Percentiles rank a stretch among this genome's conserved stretches.
Evolutionary conservation across 2,113 vertebrate species (phyloP).

Genomic region (Cephalopholis sonnerati): DNA sequence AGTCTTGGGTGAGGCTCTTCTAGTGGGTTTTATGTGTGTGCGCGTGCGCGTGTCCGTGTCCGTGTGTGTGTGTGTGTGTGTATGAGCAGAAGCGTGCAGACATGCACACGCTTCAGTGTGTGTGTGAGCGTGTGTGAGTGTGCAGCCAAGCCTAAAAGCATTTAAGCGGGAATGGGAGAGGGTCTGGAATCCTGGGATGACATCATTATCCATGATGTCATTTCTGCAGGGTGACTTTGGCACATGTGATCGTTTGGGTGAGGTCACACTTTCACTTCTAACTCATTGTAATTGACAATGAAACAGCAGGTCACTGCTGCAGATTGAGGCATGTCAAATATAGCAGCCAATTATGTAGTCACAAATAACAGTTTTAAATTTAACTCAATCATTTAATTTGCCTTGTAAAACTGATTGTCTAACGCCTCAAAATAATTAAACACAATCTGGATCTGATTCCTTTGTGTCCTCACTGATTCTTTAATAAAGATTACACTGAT

Average conservation of each 20-base stretch:
- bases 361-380: slow-evolving; percentile 29
- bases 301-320: slow-evolving; percentile 58
- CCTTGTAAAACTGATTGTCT: background rate
- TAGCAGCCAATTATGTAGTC: slow-evolving; percentile 43
- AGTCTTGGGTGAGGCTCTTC: slow-evolving; percentile 73
- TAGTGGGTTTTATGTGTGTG: slow-evolving; percentile 61
- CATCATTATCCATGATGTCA: slow-evolving; percentile 86
- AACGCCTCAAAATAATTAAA: background rate
- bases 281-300: slow-evolving; percentile 76
- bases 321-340: slow-evolving; percentile 64
- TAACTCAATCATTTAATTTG: slow-evolving; percentile 25
- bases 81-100: background rate
- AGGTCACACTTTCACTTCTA: slow-evolving; percentile 80
- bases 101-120: slow-evolving; percentile 9
- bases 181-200: slow-evolving; percentile 84
- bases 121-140: slow-evolving; percentile 44
- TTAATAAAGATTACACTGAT: slow-evolving; percentile 10
- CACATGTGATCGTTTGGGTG: slow-evolving; percentile 77
- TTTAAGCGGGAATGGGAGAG: slow-evolving; percentile 79
- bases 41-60: slow-evolving; percentile 3
- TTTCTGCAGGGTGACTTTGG: slow-evolving; percentile 86
- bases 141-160: slow-evolving; percentile 79
- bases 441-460: slow-evolving; percentile 10
- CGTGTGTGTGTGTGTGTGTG: slow-evolving; percentile 22
- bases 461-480: background rate